Evolutionary conservation across 1,140 invertebrate genomes (phyloP), one percentile per base, ranked within the genome.

Genomic region (Vanessa tameamea): DNA sequence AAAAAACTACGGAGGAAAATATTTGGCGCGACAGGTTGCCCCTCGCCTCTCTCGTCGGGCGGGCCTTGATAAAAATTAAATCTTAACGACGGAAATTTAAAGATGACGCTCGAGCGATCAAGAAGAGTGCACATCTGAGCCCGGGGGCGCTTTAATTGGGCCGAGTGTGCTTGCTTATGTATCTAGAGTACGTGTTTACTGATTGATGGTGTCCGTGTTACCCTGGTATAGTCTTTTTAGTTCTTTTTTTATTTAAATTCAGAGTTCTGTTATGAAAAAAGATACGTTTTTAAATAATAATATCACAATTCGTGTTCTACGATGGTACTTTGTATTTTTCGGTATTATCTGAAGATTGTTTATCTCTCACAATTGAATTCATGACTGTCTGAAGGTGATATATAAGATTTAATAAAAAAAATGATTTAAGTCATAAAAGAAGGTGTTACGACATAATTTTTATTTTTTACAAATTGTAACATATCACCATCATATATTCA

Each of bases 51-150:
- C 50, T 64, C 64, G 66, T 72, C 73, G 82, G 81, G 76, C 80
- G 76, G 83, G 82, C 78, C 82, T 87, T 89, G 87, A 88, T 92
- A 91, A 90, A 92, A 92, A 92, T 92, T 92, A 92, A 92, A 92
- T 92, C 90, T 92, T 92, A 91, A 90, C 89, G 88, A 88, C 89
- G 90, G 89, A 92, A 92, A 92, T 92, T 92, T 92, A 91, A 90
- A 92, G 90, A 92, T 89, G 89, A 91, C 87, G 90, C 89, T 91
- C 89, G 78, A 91, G 82, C 87, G 90, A 92, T 92, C 90, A 92
- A 92, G 90, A 90, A 89, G 87, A 90, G 89, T 87, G 85, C 82
- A 82, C 89, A 92, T 90, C 89, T 91, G 90, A 92, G 90, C 81
- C 88, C 81, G 65, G 82, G 88, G 88, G 84, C 75, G 86, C 69